Evolutionary conservation across 2,888 invertebrate species (phyloP).

Genomic region (Heliothis peltigera): DNA sequence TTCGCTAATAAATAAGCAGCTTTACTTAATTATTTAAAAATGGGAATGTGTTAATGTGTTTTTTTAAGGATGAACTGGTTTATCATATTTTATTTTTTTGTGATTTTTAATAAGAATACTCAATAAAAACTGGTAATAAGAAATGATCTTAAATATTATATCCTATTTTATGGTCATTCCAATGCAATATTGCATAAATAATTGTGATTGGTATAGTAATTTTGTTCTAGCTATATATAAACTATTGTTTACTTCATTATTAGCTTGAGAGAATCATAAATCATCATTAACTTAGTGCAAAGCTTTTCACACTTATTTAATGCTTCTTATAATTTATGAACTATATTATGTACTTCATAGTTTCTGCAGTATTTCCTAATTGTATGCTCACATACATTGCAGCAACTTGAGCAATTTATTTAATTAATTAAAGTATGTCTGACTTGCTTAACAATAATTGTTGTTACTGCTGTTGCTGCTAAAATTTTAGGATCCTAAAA

Average conservation of each 20-base stretch:
- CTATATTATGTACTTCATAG: no score
- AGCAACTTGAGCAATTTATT: background rate
- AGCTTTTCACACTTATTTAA: background rate
- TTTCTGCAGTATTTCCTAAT: no score
- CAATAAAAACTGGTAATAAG: constrained; percentile 4
- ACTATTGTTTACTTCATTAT: no score
- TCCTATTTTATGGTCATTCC: background rate
- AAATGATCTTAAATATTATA: constrained; percentile 6
- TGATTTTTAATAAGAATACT: background rate
- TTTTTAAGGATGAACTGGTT: background rate
- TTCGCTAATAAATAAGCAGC: background rate
- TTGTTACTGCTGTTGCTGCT: no score
- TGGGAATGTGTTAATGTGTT: background rate
- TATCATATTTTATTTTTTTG: constrained; percentile 6
- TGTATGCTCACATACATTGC: no score
- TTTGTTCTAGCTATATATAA: background rate
- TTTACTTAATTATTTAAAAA: background rate
- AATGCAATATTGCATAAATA: constrained; percentile 8
- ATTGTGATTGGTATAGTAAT: background rate
- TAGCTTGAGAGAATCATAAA: no score
- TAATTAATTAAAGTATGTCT: background rate
- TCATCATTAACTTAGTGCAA: no score
- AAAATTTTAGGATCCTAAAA: no score
- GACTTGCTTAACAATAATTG: no score
- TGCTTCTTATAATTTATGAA: no score